Conservation (phyloP, 2,888 invertebrate species). For the Oscheius sp. region DNA sequence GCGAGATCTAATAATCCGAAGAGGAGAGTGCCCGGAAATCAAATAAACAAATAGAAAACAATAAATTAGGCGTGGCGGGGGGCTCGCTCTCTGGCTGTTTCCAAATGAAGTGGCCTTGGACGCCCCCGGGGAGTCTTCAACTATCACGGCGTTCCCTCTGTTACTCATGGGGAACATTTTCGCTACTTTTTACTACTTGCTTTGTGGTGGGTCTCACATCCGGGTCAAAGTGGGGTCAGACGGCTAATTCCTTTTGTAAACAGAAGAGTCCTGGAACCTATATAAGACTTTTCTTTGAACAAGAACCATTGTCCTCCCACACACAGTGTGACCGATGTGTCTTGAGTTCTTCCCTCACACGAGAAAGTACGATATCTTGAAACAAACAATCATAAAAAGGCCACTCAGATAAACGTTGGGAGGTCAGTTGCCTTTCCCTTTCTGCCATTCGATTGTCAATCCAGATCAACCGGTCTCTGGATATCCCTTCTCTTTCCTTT, state of each 20-base stretch:
- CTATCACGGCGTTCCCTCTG: neutral
- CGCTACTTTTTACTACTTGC: neutral
- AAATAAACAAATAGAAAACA: conserved; percentile 30
- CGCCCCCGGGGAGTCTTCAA: conserved; percentile 20
- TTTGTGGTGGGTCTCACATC: no score
- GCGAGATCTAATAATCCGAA: conserved; percentile 25
- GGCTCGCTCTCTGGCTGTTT: conserved; percentile 1
- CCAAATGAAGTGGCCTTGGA: conserved; percentile 4
- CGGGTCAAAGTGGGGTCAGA: neutral
- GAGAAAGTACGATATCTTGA: neutral
- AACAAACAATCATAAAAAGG: neutral
- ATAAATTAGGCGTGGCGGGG: conserved; percentile 8
- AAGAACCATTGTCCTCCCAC: no score
- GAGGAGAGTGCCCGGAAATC: conserved; percentile 18
- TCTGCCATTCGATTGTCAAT: neutral
- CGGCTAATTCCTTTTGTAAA: neutral
- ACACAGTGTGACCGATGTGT: no score
- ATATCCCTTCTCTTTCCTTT: conserved; percentile 8
- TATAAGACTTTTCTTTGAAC: no score
- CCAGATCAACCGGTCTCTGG: conserved; percentile 10
- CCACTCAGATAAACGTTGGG: neutral
- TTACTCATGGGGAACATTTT: conserved; percentile 1
- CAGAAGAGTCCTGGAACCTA: neutral
- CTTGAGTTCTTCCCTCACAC: no score
- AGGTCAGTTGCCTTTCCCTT: conserved; percentile 26